Percentiles rank a stretch among this genome's conserved stretches.
Conservation (phyloP, 2,797 vertebrate genomes). For the Lepilemur ruficaudatus region DNA sequence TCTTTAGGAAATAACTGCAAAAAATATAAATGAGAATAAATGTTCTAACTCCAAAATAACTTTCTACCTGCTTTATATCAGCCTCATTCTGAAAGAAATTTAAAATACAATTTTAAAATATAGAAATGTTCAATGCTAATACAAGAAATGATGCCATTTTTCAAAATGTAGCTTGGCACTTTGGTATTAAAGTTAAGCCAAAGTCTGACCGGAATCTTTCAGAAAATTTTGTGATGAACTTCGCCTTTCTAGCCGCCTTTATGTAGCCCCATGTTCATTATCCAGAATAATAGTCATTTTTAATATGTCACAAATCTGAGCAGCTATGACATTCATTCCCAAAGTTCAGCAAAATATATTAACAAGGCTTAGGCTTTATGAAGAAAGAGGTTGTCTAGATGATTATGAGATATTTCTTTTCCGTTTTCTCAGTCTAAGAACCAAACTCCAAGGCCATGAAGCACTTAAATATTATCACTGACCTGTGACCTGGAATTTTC, state of each 20-base stretch:
- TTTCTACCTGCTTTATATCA: not conserved
- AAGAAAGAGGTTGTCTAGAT: not conserved
- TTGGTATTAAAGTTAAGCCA: not conserved
- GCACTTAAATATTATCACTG: not conserved
- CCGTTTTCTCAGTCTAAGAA: not conserved
- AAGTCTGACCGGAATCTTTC: not conserved
- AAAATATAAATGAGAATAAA: not conserved
- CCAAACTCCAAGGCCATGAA: constrained; percentile 15
- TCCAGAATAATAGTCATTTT: constrained; percentile 35
- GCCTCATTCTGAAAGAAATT: not conserved
- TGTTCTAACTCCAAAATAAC: not conserved
- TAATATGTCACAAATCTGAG: constrained; percentile 55
- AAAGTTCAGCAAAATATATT: constrained; percentile 42
- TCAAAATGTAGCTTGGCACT: not conserved
- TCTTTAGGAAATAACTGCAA: not conserved
- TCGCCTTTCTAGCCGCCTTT: constrained; percentile 28
- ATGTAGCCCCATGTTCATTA: constrained; percentile 12
- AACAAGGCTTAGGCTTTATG: not conserved
- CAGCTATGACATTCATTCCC: not conserved
- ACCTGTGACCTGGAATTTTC: not conserved
- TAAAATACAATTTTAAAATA: constrained; percentile 33
- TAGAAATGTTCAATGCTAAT: not conserved
- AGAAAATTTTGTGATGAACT: constrained; percentile 2
- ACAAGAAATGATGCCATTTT: not conserved
- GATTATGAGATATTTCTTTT: constrained; percentile 5